Percentiles rank a stretch among this genome's conserved stretches.
Evolutionary conservation across 1,140 invertebrate species (phyloP).

Genomic region (Lordiphosa mommai): DNA sequence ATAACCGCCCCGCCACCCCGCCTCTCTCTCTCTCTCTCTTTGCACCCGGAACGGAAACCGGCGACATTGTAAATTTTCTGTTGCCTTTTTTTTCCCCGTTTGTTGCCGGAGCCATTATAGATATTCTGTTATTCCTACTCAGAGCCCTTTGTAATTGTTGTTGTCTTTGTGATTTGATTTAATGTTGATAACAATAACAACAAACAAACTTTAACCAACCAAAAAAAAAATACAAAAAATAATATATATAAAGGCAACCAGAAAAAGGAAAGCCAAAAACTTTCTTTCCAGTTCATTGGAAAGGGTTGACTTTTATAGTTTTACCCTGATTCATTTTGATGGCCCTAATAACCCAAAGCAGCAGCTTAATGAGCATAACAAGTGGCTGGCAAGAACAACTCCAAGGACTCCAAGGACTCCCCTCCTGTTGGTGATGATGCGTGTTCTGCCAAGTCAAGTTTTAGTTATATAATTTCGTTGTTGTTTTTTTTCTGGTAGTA

Average conservation of each 20-base stretch:
- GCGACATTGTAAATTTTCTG: slow-evolving; percentile 76
- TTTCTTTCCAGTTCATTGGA: slow-evolving; percentile 51
- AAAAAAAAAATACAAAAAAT: neutral
- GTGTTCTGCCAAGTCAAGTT: slow-evolving; percentile 13
- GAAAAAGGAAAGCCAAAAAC: slow-evolving; percentile 32
- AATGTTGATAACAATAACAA: slow-evolving; percentile 78
- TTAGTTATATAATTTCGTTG: slow-evolving; percentile 29
- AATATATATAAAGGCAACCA: slow-evolving; percentile 13
- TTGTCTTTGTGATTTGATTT: slow-evolving; percentile 76
- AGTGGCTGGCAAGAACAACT: slow-evolving; percentile 53
- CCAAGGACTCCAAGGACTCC: neutral
- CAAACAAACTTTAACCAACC: slow-evolving; percentile 49
- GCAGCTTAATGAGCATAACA: slow-evolving; percentile 66
- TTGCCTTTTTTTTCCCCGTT: slow-evolving; percentile 34
- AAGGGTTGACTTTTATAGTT: slow-evolving; percentile 74
- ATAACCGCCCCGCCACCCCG: slow-evolving; percentile 14
- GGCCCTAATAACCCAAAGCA: slow-evolving; percentile 74
- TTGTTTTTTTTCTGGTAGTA: too few species aligned
- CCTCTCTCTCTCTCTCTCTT: neutral
- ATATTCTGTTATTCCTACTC: slow-evolving; percentile 52
- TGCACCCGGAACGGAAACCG: slow-evolving; percentile 47
- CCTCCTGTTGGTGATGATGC: slow-evolving; percentile 15
- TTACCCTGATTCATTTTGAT: slow-evolving; percentile 72
- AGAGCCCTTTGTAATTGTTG: slow-evolving; percentile 70
- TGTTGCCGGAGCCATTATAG: slow-evolving; percentile 36